Base-by-base conservation (phyloP, 2,797 vertebrate genomes). In the Diplodus puntazzo region DNA sequence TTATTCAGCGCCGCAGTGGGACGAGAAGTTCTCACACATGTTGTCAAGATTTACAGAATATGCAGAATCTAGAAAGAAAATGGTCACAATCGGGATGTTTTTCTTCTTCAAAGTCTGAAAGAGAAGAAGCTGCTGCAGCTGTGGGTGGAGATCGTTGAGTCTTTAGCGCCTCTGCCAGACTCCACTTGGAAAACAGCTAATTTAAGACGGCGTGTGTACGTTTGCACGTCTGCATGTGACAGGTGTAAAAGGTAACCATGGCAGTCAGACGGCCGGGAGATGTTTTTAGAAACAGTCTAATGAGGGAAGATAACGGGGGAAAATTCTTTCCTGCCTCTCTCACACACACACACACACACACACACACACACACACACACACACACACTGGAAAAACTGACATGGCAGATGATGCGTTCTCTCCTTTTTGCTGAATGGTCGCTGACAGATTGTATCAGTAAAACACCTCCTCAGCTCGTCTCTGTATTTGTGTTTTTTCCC, bases 231-330 rank as follows among this genome's bases (percentile, higher is more conserved):
- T 73, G 75, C 62, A 79, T 16, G 5, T 62, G 85, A 39, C 74
- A 81, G 75, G 82, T 84, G 67, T 64, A 23, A 16, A 59, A 59
- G 54, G 72, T 84, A 82, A 88, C 78, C 64, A 73, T 81, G 52
- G 79, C 50, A 43, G 83, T 68, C 46, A 55, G 60, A 70, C 3
- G n/a, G 64, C 59, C 27, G 57, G 60, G 43, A 58, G 50, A 63
- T 58, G 67, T 53, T 80, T 79, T 76, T 45, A 48, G 75, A 78
- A 39, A 66, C 6, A 59, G 43, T 21, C n/a, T 65, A 70, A 75
- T 53, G 55, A 79, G n/a, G 16, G 52, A 42, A 58, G 58, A 60
- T 17, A 30, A 61, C 1, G 59, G 3, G 8, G 59, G 13, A 61
- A 18, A 45, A 45, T 17, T 55, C 39, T 77, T 25, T 25, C 11